Evolutionary conservation across 2,113 vertebrate genomes (phyloP).

Genomic region (Sorex araneus): DNA sequence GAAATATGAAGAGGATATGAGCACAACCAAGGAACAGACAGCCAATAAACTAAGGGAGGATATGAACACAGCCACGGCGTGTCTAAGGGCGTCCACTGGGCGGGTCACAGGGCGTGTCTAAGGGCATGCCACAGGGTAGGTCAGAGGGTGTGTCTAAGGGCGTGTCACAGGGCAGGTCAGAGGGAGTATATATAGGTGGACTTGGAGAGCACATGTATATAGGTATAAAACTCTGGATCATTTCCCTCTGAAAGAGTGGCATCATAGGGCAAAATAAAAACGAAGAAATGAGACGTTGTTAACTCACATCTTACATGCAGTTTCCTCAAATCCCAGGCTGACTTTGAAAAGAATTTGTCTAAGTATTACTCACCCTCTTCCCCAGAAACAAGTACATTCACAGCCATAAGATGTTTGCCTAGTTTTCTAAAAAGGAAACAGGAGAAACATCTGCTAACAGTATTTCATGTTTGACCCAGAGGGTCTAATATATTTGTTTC

Average conservation of each 20-base stretch:
- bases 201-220: not conserved
- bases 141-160: too few species aligned
- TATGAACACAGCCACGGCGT: too few species aligned
- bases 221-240: not conserved
- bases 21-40: too few species aligned
- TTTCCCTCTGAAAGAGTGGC: not conserved
- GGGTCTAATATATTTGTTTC: not conserved
- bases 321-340: not conserved
- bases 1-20: too few species aligned
- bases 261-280: not conserved
- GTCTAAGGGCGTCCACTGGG: too few species aligned
- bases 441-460: not conserved
- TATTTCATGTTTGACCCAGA: not conserved
- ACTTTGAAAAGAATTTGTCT: not conserved
- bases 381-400: not conserved
- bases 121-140: too few species aligned
- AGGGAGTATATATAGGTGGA: too few species aligned
- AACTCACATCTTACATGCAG: not conserved
- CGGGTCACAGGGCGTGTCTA: too few species aligned
- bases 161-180: too few species aligned
- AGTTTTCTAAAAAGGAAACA: constrained; percentile 19
- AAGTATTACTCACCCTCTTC: not conserved
- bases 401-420: not conserved
- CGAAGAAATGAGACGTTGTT: not conserved
- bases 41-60: too few species aligned